phyloP scores from a whole-genome alignment of 2,113 vertebrate species.

The Cacatua alba region DNA sequence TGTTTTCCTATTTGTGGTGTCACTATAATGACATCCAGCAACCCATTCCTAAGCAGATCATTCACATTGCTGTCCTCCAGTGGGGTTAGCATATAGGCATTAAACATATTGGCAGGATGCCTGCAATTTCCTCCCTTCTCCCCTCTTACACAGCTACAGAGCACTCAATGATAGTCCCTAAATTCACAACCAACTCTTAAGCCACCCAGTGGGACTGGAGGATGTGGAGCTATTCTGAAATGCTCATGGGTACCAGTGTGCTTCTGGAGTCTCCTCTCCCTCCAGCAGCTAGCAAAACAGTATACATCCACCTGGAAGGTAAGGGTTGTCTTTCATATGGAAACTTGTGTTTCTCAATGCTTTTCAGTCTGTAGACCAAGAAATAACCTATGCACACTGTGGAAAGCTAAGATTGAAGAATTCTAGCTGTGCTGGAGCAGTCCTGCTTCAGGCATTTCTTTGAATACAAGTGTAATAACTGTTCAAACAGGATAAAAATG shows the following conservation, averaged over 20 bases:
- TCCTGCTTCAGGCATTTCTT: neutral
- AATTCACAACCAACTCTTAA: neutral
- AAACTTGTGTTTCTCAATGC: neutral
- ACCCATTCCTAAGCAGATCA: neutral
- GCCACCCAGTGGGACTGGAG: neutral
- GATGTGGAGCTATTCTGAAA: neutral
- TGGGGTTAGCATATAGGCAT: neutral
- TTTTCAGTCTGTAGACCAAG: neutral
- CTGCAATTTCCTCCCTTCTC: neutral
- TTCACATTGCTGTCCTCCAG: neutral
- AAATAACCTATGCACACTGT: neutral
- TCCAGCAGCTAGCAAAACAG: neutral
- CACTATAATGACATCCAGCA: neutral
- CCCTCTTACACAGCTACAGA: neutral
- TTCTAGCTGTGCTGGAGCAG: neutral
- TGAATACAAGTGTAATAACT: neutral
- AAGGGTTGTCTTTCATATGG: neutral
- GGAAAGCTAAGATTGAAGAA: neutral
- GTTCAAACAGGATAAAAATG: neutral
- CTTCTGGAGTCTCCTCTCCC: neutral
- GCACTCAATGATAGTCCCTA: neutral
- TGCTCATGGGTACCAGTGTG: neutral
- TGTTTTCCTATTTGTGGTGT: neutral
- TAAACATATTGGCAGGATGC: constrained; percentile 9
- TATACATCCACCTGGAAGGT: neutral